These are phyloP conservation scores for Pungitius pungitius DNA, from an alignment of 2,113 vertebrate species.

Conservation along the genomic window DNA sequence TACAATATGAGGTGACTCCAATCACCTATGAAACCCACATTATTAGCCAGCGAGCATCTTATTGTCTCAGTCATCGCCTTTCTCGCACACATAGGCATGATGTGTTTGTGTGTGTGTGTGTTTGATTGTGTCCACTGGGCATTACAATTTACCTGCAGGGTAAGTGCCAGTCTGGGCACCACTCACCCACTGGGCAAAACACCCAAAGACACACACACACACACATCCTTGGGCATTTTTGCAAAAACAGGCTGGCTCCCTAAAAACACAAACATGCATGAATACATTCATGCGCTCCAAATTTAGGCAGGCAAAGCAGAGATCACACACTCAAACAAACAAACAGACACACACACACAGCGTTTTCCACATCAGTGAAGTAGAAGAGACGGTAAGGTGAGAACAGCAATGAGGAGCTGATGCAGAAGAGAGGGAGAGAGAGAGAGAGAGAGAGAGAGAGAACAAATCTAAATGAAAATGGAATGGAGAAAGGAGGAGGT, in stretches of 20 bases:
- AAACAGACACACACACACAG: constrained; percentile 2
- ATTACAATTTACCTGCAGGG: constrained; percentile 31
- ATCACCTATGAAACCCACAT: not conserved
- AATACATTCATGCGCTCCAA: constrained; percentile 50
- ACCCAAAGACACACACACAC: constrained; percentile 10
- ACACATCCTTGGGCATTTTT: constrained; percentile 28
- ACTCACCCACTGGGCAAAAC: constrained; percentile 33
- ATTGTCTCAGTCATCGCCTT: constrained; percentile 15
- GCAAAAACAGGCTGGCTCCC: constrained; percentile 32
- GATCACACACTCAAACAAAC: constrained; percentile 39
- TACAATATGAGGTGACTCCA: not conserved
- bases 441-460: not conserved
- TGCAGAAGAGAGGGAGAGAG: not conserved
- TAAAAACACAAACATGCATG: constrained; percentile 44
- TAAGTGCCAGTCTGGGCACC: constrained; percentile 24
- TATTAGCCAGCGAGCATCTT: not conserved
- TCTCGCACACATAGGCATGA: not conserved
- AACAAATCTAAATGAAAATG: not conserved
- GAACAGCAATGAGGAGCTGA: constrained; percentile 6
- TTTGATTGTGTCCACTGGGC: constrained; percentile 5
- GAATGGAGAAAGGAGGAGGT: constrained; percentile 20
- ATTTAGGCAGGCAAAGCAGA: constrained; percentile 37
- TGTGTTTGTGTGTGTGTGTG: constrained; percentile 7
- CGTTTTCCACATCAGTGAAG: constrained; percentile 6
- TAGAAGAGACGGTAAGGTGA: constrained; percentile 21